These are phyloP conservation scores for Phragmatobia fuliginosa DNA, from an alignment of 2,888 invertebrate species.

Conservation along the genomic window DNA sequence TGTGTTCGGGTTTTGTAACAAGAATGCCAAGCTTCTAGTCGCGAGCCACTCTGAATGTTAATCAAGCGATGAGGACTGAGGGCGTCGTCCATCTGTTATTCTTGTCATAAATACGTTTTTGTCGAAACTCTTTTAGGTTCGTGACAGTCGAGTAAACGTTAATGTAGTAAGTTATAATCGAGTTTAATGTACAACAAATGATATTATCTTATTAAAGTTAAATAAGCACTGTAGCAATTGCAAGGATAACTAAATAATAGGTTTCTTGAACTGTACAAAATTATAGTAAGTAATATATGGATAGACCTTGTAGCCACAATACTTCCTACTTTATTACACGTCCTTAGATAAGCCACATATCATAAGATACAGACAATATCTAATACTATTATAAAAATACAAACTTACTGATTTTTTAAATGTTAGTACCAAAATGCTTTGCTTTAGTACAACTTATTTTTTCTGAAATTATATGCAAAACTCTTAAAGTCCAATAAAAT, in stretches of 20 bases:
- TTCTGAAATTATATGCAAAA: constrained; percentile 28
- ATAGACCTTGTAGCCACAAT: background rate
- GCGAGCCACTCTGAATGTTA: constrained; percentile 79
- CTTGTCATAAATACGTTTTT: constrained; percentile 74
- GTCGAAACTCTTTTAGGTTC: constrained; percentile 69
- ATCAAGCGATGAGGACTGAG: constrained; percentile 74
- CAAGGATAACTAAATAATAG: constrained; percentile 40
- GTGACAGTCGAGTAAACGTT: constrained; percentile 23
- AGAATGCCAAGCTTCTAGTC: constrained; percentile 75
- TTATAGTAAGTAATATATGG: constrained; percentile 20
- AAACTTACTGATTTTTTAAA: constrained; percentile 6
- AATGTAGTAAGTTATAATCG: constrained; percentile 42
- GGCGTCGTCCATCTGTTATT: constrained; percentile 79
- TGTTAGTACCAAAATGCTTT: constrained; percentile 9
- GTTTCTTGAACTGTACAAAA: background rate
- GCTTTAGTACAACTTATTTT: constrained; percentile 17
- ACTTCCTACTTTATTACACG: too few relatives aligned
- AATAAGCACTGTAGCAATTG: constrained; percentile 48
- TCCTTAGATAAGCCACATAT: too few relatives aligned
- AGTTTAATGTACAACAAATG: background rate
- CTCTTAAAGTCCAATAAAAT: constrained; percentile 58
- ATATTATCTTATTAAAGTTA: background rate
- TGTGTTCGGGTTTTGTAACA: constrained; percentile 78
- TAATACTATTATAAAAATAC: constrained; percentile 14
- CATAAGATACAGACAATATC: too few relatives aligned